phyloP scores from a whole-genome alignment of 2,113 vertebrate genomes.

The Microcebus ravelobensis region DNA sequence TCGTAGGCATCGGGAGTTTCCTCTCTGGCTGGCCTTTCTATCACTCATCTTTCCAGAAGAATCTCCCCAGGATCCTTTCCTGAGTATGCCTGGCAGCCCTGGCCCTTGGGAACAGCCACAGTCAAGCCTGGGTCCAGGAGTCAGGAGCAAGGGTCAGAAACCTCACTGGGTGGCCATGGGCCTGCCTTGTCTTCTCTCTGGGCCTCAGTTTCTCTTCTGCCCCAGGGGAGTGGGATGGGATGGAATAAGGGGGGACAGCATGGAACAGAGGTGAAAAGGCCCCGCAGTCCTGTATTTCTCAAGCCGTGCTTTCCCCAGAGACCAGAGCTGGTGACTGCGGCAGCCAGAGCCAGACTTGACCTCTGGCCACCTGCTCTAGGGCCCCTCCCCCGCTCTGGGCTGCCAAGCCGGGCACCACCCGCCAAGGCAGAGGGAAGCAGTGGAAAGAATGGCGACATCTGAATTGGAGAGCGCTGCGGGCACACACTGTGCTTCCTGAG shows the following conservation, averaged over 20 bases:
- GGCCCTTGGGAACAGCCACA: background rate
- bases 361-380: background rate
- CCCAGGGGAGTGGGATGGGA: rapidly evolving
- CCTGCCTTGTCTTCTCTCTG: background rate
- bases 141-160: background rate
- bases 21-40: background rate
- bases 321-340: background rate
- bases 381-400: background rate
- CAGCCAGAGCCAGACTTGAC: background rate
- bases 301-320: background rate
- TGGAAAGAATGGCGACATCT: background rate
- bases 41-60: background rate
- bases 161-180: background rate
- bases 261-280: background rate
- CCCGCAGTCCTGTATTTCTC: background rate
- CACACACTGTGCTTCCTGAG: background rate
- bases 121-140: background rate
- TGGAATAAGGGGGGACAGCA: background rate
- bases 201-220: background rate
- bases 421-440: background rate
- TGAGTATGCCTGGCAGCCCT: background rate
- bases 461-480: background rate
- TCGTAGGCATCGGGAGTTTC: background rate
- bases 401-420: background rate
- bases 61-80: background rate